Evolutionary conservation across 2,888 invertebrate genomes (phyloP), one percentile per base, ranked within the genome.

Genomic region (Troides aeacus): DNA sequence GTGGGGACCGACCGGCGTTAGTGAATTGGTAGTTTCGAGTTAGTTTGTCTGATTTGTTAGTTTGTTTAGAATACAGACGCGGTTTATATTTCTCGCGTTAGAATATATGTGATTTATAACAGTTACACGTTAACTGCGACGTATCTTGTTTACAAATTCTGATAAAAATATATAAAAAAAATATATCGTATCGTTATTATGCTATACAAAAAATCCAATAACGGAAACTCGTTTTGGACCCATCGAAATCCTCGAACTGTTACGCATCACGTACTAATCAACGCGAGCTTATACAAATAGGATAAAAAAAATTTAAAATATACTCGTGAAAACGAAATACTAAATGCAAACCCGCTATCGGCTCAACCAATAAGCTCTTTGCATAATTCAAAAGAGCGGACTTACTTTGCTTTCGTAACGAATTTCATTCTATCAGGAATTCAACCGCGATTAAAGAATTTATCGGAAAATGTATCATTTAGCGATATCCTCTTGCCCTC

Each of bases 321-420:
- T 75, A 39, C 39, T 39, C 39, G 39, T 39, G 24, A 68, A 58
- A 58, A 68, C 62, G 78, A 76, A 77, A 59, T 50, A 30, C 53
- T 78, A 75, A 77, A 83, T 81, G 78, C 77, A 80, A 77, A 79
- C 80, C 39, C 78, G 79, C 81, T 78, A 59, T 79, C 78, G 83
- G 79, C 82, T 82, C 81, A 18, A 75, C 77, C 85, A 87, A 89
- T 88, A 88, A 86, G 85, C 83, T 81, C 80, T 85, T 85, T 90
- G 86, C 87, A 90, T 91, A 87, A 90, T 90, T 89, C 89, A 90
- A 87, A 87, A 87, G 84, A 81, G 81, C 79, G 83, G 82, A 86
- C 86, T 85, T 84, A 85, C 85, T 86, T 86, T 81, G 84, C 80
- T 23, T 53, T 80, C 79, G 77, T 77, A 77, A 79, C 80, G 80